These are phyloP conservation scores for Nephrotoma appendiculata DNA, from an alignment of 2,888 invertebrate species.

Conservation along the genomic window DNA sequence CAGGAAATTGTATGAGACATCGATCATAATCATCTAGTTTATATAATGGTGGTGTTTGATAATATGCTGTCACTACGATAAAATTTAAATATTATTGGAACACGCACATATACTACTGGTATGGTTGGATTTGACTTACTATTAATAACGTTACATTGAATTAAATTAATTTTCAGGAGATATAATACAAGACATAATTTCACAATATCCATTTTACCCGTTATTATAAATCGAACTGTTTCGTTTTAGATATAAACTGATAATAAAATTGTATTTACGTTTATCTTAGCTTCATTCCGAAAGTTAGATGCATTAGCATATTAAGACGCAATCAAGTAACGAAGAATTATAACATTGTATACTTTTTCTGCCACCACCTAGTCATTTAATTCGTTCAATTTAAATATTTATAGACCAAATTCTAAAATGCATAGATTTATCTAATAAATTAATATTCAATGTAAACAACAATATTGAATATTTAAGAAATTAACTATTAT, in stretches of 20 bases:
- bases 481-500: no score
- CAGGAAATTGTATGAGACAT: conserved; percentile 21
- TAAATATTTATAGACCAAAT: neutral
- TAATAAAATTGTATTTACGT: no score
- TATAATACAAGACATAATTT: neutral
- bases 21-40: conserved; percentile 27
- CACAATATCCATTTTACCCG: neutral
- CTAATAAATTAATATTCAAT: no score
- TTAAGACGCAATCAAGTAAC: no score
- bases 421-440: neutral
- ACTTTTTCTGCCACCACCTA: no score
- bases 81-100: neutral
- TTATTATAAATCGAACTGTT: neutral
- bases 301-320: no score
- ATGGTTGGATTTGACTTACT: neutral
- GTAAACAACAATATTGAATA: no score
- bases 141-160: neutral
- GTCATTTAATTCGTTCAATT: no score
- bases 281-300: no score
- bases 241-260: neutral
- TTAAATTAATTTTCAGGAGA: neutral
- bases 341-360: no score
- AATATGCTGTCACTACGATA: conserved; percentile 19
- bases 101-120: neutral
- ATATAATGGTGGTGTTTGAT: conserved; percentile 26